Percentiles rank a stretch among this genome's conserved stretches.
Evolutionary conservation across 2,113 vertebrate genomes (phyloP).

Genomic region (Chloropsis cyanopogon): DNA sequence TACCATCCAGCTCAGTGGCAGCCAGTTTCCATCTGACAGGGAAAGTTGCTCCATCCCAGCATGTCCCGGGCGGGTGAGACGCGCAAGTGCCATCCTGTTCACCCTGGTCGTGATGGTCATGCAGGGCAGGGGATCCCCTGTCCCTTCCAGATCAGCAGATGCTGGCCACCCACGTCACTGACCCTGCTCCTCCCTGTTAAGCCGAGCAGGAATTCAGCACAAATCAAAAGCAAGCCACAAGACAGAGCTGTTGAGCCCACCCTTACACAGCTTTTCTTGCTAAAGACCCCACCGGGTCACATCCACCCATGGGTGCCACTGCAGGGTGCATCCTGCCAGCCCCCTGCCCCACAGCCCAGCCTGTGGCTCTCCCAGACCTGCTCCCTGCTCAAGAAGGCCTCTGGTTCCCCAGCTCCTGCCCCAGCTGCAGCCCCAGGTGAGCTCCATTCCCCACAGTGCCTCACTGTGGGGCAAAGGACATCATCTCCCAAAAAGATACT

Average conservation of each 20-base stretch:
- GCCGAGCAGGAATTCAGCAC: neutral
- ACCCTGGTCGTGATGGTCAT: fast-evolving
- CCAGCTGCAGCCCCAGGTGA: neutral
- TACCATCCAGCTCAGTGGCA: neutral
- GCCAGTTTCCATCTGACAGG: neutral
- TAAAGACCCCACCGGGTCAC: neutral
- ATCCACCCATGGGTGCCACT: neutral
- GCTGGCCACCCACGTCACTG: neutral
- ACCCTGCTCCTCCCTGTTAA: neutral
- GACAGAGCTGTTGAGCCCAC: neutral
- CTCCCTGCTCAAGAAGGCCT: neutral
- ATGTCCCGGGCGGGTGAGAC: neutral
- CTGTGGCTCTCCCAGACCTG: neutral
- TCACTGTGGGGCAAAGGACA: neutral
- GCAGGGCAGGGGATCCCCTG: fast-evolving
- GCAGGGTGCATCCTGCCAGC: neutral
- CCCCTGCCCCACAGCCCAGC: neutral
- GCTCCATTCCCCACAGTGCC: neutral
- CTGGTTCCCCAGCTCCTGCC: neutral
- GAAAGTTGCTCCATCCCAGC: neutral
- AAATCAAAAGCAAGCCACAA: neutral
- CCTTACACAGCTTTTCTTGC: neutral
- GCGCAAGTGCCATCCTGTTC: neutral
- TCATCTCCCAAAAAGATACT: neutral
- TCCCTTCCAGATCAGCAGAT: neutral